Evolutionary conservation across 1,140 invertebrate genomes (phyloP), one percentile per base, ranked within the genome.

Genomic region (Reticulitermes speratus): DNA sequence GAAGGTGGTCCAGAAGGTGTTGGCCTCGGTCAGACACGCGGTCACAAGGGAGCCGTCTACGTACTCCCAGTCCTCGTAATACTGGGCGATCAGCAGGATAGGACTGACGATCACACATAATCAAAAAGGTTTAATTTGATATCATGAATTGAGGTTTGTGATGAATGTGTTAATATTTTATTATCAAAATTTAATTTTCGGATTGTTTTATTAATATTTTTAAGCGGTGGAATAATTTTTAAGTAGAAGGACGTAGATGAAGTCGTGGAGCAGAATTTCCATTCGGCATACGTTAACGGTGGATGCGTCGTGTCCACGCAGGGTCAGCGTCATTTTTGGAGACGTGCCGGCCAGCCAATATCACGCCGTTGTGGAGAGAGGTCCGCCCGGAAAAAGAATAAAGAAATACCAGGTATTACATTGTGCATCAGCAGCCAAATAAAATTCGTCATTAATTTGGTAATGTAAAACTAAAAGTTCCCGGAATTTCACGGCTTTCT

Each of bases 51-150:
- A 93, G 87, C 95, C 95, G 88, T 97, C 95, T 87, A 93, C 91
- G 91, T 96, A 96, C 83, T 93, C 90, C 83, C 93, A 90, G 87
- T 94, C 93, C 87, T 94, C 91, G 81, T 93, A 92, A 92, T 96
- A 96, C 81, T 95, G 94, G 1, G 95, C 94, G 87, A 97, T 95
- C 88, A 93, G 93, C 85, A 97, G 91, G 88, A 97, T 96, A 48
- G 96, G 96, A 90, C 96, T 97, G 95, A 86, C 93, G 92, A 91
- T 16, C 65, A 16, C 21, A 48, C 83, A n/a, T 11, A 65, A n/a
- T 65, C 7, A 8, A 21, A 23, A 21, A 65, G 12, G 59, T 65
- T 65, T n/a, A 65, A 2, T 23, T 21, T 65, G 8, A 65, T 65
- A 23, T 65, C 38, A 38, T 38, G 38, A 38, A 38, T 38, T 38